Evolutionary conservation across 2,888 invertebrate species (phyloP).

Genomic region (Chironomus riparius): DNA sequence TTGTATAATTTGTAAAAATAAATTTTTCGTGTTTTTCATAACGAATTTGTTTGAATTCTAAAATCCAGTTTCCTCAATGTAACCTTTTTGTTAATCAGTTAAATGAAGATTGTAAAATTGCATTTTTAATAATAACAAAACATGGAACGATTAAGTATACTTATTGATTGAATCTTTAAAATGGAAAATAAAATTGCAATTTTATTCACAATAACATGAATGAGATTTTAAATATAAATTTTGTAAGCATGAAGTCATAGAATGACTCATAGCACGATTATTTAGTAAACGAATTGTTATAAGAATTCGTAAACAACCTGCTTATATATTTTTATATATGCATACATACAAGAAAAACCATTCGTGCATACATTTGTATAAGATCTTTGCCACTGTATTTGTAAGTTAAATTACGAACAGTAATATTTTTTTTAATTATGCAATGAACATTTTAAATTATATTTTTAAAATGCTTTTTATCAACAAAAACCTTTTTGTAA

Average conservation of each 20-base stretch:
- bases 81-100: too few species aligned
- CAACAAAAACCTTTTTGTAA: too few species aligned
- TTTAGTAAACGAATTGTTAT: neutral
- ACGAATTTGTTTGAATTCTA: too few species aligned
- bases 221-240: neutral
- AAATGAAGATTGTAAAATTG: too few species aligned
- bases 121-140: too few species aligned
- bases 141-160: too few species aligned
- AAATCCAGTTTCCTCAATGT: too few species aligned
- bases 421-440: neutral
- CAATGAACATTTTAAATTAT: too few species aligned
- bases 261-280: neutral
- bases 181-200: neutral
- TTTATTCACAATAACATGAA: neutral
- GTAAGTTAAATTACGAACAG: neutral
- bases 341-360: neutral
- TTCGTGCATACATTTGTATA: neutral
- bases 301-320: neutral
- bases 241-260: neutral
- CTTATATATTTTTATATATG: neutral
- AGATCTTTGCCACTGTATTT: neutral
- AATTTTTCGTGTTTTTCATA: too few species aligned
- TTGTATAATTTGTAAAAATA: too few species aligned
- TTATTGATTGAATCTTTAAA: neutral
- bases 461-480: too few species aligned